phyloP scores from a whole-genome alignment of 1,140 invertebrate genomes.

The Battus philenor region DNA sequence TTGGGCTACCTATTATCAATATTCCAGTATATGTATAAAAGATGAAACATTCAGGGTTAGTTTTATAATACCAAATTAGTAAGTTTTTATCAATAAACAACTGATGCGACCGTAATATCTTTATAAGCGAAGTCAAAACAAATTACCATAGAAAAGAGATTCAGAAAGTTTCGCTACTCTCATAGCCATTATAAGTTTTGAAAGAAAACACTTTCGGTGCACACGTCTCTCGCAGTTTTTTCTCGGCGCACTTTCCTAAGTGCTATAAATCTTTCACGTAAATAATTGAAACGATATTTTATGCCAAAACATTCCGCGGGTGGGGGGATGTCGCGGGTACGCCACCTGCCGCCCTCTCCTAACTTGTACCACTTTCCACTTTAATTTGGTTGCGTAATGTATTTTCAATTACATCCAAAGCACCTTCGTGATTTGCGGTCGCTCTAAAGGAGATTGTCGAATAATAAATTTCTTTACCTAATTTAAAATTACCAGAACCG shows the following conservation, averaged over 20 bases:
- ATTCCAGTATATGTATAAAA: too few relatives aligned
- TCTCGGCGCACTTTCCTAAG: constrained; percentile 73
- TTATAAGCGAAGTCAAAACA: constrained; percentile 67
- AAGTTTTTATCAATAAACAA: constrained; percentile 37
- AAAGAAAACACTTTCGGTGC: constrained; percentile 73
- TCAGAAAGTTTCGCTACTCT: constrained; percentile 67
- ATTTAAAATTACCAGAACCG: constrained; percentile 40
- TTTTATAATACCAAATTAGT: too few relatives aligned
- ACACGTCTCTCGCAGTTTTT: constrained; percentile 72
- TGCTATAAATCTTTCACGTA: constrained; percentile 74
- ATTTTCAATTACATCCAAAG: constrained; percentile 75
- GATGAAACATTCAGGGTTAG: too few relatives aligned
- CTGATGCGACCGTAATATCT: constrained; percentile 42
- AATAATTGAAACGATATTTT: constrained; percentile 77
- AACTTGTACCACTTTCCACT: constrained; percentile 73
- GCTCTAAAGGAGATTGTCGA: constrained; percentile 60
- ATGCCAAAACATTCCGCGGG: constrained; percentile 74
- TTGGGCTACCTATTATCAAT: too few relatives aligned
- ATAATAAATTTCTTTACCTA: constrained; percentile 54
- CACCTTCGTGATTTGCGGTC: constrained; percentile 67
- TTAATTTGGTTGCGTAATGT: constrained; percentile 76
- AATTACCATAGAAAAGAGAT: constrained; percentile 75
- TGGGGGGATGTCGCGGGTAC: constrained; percentile 50
- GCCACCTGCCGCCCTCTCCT: constrained; percentile 61
- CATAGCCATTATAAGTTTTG: constrained; percentile 74